Conservation (phyloP, 2,888 invertebrate species). For the Athripsodes cinereus region DNA sequence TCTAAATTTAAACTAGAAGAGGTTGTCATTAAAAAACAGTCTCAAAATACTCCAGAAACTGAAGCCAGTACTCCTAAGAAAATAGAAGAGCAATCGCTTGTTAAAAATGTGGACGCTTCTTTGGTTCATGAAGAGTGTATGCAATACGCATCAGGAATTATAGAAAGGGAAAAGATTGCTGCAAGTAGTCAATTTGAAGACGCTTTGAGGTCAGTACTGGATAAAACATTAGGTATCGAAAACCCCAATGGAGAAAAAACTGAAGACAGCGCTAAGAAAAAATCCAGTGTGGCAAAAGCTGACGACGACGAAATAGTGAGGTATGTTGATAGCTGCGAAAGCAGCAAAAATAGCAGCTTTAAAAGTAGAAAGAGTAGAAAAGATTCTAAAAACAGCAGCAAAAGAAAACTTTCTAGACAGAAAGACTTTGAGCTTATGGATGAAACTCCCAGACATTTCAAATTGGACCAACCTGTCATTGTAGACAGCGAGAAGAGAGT, state of each 20-base stretch:
- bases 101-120: neutral
- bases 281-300: neutral
- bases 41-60: neutral
- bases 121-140: constrained; percentile 2
- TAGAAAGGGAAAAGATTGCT: neutral
- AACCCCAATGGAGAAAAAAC: neutral
- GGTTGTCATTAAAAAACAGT: constrained; percentile 18
- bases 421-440: constrained; percentile 9
- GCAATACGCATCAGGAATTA: neutral
- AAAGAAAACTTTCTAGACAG: constrained; percentile 4
- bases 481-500: neutral
- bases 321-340: constrained; percentile 1
- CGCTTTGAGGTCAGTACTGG: constrained; percentile 13
- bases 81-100: neutral
- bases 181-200: constrained; percentile 14
- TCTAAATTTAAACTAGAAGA: constrained; percentile 23
- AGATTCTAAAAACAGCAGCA: constrained; percentile 5
- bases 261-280: neutral
- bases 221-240: constrained; percentile 13
- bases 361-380: constrained; percentile 10
- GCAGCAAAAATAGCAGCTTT: constrained; percentile 2
- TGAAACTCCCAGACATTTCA: constrained; percentile 15
- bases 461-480: constrained; percentile 10
- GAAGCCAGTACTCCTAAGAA: neutral
- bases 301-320: constrained; percentile 2